Conservation (phyloP, 2,113 vertebrate species). For the Cichladusa arquata region DNA sequence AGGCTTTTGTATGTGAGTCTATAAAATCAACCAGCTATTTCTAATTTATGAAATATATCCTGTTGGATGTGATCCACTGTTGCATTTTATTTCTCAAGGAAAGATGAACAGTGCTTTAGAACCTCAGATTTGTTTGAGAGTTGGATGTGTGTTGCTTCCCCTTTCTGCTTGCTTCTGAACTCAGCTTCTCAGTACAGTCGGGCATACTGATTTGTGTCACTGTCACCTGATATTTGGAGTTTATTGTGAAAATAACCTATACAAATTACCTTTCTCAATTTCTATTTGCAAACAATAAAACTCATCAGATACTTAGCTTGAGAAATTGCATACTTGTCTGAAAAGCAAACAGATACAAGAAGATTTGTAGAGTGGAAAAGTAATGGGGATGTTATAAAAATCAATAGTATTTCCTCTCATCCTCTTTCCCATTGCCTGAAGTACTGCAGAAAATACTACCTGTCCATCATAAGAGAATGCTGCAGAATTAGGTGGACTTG, state of each 20-base stretch:
- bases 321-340: not conserved
- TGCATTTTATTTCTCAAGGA: not conserved
- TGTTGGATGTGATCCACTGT: not conserved
- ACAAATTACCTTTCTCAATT: not conserved
- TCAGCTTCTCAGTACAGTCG: not conserved
- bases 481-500: not conserved
- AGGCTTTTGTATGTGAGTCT: not conserved
- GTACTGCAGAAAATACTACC: not conserved
- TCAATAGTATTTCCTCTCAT: not conserved
- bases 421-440: not conserved
- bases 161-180: not conserved
- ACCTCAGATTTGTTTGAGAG: not conserved
- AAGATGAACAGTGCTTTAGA: not conserved
- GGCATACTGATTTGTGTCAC: not conserved
- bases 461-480: not conserved
- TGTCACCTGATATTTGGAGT: not conserved
- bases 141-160: not conserved
- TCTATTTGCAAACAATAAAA: not conserved
- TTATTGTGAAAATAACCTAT: not conserved
- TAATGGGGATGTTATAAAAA: not conserved
- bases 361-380: not conserved
- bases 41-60: not conserved
- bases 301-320: not conserved
- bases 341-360: not conserved
- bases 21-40: not conserved